A percentile compares a stretch with the other conserved stretches of the same genome.
Conservation (phyloP, 1,140 invertebrate species). For the Ceratina calcarata region DNA sequence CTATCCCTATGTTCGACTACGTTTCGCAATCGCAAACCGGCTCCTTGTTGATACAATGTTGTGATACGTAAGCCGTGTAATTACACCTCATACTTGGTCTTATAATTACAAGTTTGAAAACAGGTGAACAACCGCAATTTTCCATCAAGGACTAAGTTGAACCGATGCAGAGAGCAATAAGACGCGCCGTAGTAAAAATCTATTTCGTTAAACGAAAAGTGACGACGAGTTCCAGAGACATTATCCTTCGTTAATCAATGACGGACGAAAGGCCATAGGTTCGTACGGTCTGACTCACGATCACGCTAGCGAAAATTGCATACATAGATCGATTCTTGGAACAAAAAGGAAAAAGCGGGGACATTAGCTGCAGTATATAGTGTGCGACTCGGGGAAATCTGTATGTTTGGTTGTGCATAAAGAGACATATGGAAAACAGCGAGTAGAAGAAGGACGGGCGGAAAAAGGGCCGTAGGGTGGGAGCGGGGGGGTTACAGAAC, state of each 20-base stretch:
- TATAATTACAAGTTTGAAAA: not conserved
- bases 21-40: not conserved
- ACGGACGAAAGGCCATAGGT: not conserved
- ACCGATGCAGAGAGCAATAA: not conserved
- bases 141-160: not conserved
- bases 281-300: not conserved
- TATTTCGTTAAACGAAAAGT: not conserved
- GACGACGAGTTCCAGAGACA: not conserved
- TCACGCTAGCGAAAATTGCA: not conserved
- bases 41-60: not conserved
- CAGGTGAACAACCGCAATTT: not conserved
- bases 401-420: conserved; percentile 12
- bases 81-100: not conserved
- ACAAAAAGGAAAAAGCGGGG: not conserved
- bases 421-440: not conserved
- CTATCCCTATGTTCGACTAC: not conserved
- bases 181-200: not conserved
- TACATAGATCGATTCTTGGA: not conserved
- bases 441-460: not conserved
- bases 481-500: not conserved
- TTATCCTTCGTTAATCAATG: no score
- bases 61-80: not conserved
- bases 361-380: not conserved
- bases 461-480: not conserved
- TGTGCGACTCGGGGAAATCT: not conserved